Base-by-base conservation (phyloP, 1,140 invertebrate genomes). In the Adoxophyes honmai region DNA sequence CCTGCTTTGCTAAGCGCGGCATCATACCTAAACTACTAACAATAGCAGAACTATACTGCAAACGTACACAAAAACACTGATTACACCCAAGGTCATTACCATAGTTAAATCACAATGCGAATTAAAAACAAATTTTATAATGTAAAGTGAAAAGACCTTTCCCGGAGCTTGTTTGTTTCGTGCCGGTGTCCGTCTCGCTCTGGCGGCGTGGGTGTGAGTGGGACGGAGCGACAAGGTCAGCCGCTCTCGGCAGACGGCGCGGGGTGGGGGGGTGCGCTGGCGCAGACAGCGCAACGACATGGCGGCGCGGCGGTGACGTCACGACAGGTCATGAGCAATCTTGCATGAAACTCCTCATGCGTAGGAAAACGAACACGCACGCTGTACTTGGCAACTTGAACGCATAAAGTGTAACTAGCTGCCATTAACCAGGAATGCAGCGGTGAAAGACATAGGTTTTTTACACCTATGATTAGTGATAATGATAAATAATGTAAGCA, bases 211-310 rank as follows among this genome's bases (percentile, higher is more conserved):
- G 14, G 76, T 62, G 63, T 44, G 74, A 85, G 68, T 21, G 70
- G 64, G 77, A 81, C 57, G 61, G 66, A 66, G 60, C 66, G 73
- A 86, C 84, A 87, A 87, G 84, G 84, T 87, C 81, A 87, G 76
- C 80, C 80, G 75, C 72, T 81, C 81, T 82, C 81, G 73, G 78
- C 71, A 73, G 74, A 75, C 62, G 70, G 73, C 66, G 79, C 60
- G 73, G 79, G 69, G 63, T 55, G 66, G 52, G 55, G 60, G 63
- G 62, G 36, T n/a, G 78, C 72, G 76, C 73, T 71, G 66, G 73
- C 80, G 82, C 79, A 81, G 82, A 81, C 81, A 65, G 69, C 76
- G 74, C 75, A 73, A 64, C 66, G 72, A 76, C 70, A 80, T 74
- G 75, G 74, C 75, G 62, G 64, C 66, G 65, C 64, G 69, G 73